Conservation (phyloP, 1,140 invertebrate species). For the Oncopeltus fasciatus region DNA sequence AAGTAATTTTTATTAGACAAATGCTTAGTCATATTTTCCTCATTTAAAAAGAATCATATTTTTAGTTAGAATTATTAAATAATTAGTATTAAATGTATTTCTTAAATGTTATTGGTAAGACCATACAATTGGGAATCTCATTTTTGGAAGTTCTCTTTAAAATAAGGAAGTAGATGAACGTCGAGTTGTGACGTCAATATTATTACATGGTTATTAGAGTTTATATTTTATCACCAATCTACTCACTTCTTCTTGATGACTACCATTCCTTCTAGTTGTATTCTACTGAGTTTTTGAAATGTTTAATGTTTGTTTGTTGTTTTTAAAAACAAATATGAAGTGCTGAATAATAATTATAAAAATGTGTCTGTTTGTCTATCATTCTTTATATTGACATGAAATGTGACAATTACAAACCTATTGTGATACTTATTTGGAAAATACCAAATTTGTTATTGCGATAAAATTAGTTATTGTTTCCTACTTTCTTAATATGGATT, state of each 20-base stretch:
- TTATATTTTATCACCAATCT: too few species aligned
- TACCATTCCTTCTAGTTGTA: not conserved
- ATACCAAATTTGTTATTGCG: not conserved
- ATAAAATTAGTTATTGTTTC: not conserved
- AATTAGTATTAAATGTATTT: too few species aligned
- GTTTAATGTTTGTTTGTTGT: not conserved
- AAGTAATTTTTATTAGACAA: too few species aligned
- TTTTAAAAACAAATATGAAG: not conserved
- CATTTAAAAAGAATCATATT: too few species aligned
- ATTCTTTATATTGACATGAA: not conserved
- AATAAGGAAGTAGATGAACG: too few species aligned
- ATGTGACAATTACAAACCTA: not conserved
- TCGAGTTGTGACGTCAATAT: too few species aligned
- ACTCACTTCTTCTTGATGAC: not conserved
- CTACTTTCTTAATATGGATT: conserved; percentile 18
- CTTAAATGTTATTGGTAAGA: too few species aligned
- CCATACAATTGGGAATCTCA: too few species aligned
- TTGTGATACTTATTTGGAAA: not conserved
- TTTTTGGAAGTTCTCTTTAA: too few species aligned
- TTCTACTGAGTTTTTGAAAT: not conserved
- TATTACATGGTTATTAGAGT: too few species aligned
- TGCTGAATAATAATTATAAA: not conserved
- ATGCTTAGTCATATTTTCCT: too few species aligned
- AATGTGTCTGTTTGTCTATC: not conserved
- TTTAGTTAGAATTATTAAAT: too few species aligned